Base-by-base conservation (phyloP, 2,797 vertebrate genomes). In the Crax fasciolata region DNA sequence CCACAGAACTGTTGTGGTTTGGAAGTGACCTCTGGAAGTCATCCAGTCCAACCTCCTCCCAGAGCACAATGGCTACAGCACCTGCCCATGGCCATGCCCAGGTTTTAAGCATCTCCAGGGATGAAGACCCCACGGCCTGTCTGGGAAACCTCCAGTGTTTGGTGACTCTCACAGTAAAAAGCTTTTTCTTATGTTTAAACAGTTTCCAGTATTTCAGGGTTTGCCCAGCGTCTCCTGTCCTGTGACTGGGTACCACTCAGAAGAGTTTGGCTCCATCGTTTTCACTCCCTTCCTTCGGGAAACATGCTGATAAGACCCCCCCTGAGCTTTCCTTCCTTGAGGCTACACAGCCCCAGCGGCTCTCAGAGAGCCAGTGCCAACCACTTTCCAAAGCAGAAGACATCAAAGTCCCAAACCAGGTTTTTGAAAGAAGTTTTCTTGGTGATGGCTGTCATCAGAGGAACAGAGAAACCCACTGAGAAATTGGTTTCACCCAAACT, bases 41-140 rank as follows among this genome's bases (percentile, higher is more conserved):
- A 1, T 46, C 48, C n/a, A 13, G 43, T 4, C 49, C 67, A 41
- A 59, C 30, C 2, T 43, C 35, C 67, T 38, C 61, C 49, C 4
- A 5, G 10, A 66, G 43, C 16, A 65, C 57, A 32, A 27, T 7
- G 63, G 58, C 41, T 27, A 41, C 13, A 73, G 39, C 67, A 49
- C 49, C n/a, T 43, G 58, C 51, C 49, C 23, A 1, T 1, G n/a
- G 3, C 46, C 44, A 38, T 0, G 0, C 8, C 41, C 66, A 49
- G 14, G 28, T 8, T 39, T 6, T 30, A 27, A 49, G 0, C 12
- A 43, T 10, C 15, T 66, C 65, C 21, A 48, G 30, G 51, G 71
- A 46, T 6, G 11, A 51, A 58, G 46, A 41, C 52, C 46, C 44
- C 51, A 46, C 43, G 41, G 44, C 30, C 14, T 65, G 38, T 52